Percentiles rank a stretch among this genome's conserved stretches.
These are phyloP conservation scores for Drosophila algonquin DNA, from an alignment of 2,888 invertebrate species.

Conservation along the genomic window DNA sequence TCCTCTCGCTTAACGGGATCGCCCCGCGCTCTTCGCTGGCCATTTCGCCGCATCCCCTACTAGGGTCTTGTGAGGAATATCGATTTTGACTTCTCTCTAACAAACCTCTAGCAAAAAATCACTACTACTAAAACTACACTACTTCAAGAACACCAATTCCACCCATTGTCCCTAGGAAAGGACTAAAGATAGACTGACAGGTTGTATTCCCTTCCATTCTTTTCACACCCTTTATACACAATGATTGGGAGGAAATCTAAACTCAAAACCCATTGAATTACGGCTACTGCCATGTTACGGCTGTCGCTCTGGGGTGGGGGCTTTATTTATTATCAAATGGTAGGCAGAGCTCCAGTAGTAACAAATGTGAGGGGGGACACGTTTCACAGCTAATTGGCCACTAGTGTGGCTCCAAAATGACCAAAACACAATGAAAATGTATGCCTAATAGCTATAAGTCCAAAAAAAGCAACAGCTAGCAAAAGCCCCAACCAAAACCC, in stretches of 20 bases:
- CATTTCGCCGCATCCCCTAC: too few relatives aligned
- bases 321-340: conserved; percentile 22
- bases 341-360: not conserved
- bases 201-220: too few relatives aligned
- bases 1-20: too few relatives aligned
- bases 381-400: conserved; percentile 23
- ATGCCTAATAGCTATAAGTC: too few relatives aligned
- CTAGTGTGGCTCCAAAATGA: conserved; percentile 27
- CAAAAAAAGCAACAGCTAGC: too few relatives aligned
- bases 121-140: too few relatives aligned
- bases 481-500: not conserved
- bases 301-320: not conserved
- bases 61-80: too few relatives aligned
- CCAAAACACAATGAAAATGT: conserved; percentile 33
- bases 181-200: conserved; percentile 13
- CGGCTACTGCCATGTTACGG: not conserved
- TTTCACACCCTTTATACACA: conserved; percentile 16
- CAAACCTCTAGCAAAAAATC: too few relatives aligned
- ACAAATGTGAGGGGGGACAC: not conserved
- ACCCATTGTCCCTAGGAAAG: not conserved
- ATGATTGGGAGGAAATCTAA: conserved; percentile 7
- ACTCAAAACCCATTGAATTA: conserved; percentile 34
- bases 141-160: too few relatives aligned
- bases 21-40: too few relatives aligned
- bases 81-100: too few relatives aligned